Evolutionary conservation across 2,797 vertebrate species (phyloP), one percentile per base, ranked within the genome.

Genomic region (Hephaestus fuliginosus): DNA sequence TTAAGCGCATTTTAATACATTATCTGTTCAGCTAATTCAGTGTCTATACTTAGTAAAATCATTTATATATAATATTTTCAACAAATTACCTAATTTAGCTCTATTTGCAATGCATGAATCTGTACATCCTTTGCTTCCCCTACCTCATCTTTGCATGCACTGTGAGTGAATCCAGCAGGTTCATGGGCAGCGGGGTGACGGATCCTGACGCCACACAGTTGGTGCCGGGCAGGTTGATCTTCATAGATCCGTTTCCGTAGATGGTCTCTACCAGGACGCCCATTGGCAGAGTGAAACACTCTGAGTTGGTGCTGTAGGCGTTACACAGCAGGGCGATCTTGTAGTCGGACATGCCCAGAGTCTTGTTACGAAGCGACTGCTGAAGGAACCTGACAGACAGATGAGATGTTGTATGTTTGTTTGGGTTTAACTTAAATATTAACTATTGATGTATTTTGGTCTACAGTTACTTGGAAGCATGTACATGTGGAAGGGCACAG

Each of bases 61-160:
- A 28, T 57, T 1, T 1, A 20, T 25, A 49, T 11, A 18, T 33
- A 0, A 1, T 56, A 39, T 49, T 12, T 46, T n/a, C 17, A 62
- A 62, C 14, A 30, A 36, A 65, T 1, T 17, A 22, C 55, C 1
- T 12, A 13, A 5, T 18, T n/a, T 20, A 22, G 33, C 36, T 39
- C 3, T 18, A 36, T 46, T 25, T 22, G 5, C 20, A 7, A 5
- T 62, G 18, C 6, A 1, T 44, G 17, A 5, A 46, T 70, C 28
- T 36, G 22, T 2, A 15, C 12, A 2, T 60, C 61, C 5, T 39
- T 20, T 20, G 9, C 58, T 25, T 17, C 25, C 5, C 71, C 63
- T 92, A 99, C 98, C 98, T 99, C 98, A 99, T 99, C 93, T 99
- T 99, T 82, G 98, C 98, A 70, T 99, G 98, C 74, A 99, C 98